phyloP scores from a whole-genome alignment of 2,888 invertebrate species.

The Caenorhabditis zanzibari region DNA sequence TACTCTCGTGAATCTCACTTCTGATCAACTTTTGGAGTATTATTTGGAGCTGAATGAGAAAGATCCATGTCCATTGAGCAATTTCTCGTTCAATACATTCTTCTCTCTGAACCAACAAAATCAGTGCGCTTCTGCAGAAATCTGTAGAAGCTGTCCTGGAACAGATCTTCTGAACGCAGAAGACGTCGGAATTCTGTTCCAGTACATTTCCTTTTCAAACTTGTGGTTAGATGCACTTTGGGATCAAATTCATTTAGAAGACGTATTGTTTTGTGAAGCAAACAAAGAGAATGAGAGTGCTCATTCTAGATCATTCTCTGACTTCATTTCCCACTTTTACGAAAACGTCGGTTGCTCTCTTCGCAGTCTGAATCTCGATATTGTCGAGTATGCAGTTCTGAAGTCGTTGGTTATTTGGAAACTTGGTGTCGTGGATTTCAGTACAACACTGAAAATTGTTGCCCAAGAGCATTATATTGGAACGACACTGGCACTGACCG shows the following conservation, averaged over 20 bases:
- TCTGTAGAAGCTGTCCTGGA: slow-evolving; percentile 47
- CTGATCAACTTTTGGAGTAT: slow-evolving; percentile 41
- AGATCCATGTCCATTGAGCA: slow-evolving; percentile 12
- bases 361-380: slow-evolving; percentile 20
- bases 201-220: slow-evolving; percentile 30
- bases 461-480: slow-evolving; percentile 55
- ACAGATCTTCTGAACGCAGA: slow-evolving; percentile 32
- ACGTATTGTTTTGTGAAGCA: not conserved
- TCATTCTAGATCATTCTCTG: slow-evolving; percentile 7
- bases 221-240: slow-evolving; percentile 40
- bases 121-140: not conserved
- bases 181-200: slow-evolving; percentile 24
- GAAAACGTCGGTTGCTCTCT: slow-evolving; percentile 23
- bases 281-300: not conserved
- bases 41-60: slow-evolving; percentile 38
- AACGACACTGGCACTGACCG: slow-evolving; percentile 9
- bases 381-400: slow-evolving; percentile 36
- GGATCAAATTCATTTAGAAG: slow-evolving; percentile 10
- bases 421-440: slow-evolving; percentile 50
- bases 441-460: slow-evolving; percentile 44
- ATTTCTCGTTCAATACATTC: not conserved
- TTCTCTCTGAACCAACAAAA: slow-evolving; percentile 7
- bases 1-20: slow-evolving; percentile 27
- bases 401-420: slow-evolving; percentile 55
- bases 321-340: slow-evolving; percentile 15